Conservation (phyloP, 2,888 invertebrate genomes). For the Drosophila kambysellisi region DNA sequence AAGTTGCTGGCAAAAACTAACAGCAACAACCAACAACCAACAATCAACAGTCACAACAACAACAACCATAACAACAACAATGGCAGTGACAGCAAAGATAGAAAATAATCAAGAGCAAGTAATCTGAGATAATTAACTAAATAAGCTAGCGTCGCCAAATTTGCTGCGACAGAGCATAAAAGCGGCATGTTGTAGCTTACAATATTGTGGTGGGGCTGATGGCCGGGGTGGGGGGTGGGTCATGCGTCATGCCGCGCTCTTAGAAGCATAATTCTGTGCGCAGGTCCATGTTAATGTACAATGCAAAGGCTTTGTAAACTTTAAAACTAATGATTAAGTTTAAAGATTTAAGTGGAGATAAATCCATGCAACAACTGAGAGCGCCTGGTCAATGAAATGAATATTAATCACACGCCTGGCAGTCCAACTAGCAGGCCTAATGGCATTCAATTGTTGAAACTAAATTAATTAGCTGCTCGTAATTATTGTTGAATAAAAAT, state of each 20-base stretch:
- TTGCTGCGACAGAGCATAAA: slow-evolving; percentile 62
- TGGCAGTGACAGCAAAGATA: slow-evolving; percentile 33
- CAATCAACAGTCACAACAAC: slow-evolving; percentile 25
- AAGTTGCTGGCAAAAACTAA: slow-evolving; percentile 65
- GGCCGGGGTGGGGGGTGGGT: neutral
- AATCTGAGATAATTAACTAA: slow-evolving; percentile 78
- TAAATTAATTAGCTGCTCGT: slow-evolving; percentile 39
- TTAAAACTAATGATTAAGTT: neutral
- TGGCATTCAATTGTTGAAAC: slow-evolving; percentile 18
- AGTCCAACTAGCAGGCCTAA: neutral
- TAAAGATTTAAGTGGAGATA: neutral
- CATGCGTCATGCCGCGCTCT: slow-evolving; percentile 33
- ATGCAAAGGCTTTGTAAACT: neutral
- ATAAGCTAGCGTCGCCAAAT: slow-evolving; percentile 75
- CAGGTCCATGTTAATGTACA: neutral
- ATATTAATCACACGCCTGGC: slow-evolving; percentile 24
- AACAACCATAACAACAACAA: slow-evolving; percentile 18
- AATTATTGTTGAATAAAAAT: slow-evolving; percentile 57
- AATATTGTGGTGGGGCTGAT: slow-evolving; percentile 19
- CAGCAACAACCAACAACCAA: slow-evolving; percentile 21
- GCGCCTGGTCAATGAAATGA: slow-evolving; percentile 10
- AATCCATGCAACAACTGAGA: neutral
- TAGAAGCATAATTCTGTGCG: slow-evolving; percentile 19
- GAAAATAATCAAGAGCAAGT: slow-evolving; percentile 78
- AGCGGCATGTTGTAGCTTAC: slow-evolving; percentile 44